Evolutionary conservation across 2,797 vertebrate species (phyloP), one percentile per base, ranked within the genome.

Genomic region (Botia almorhae): DNA sequence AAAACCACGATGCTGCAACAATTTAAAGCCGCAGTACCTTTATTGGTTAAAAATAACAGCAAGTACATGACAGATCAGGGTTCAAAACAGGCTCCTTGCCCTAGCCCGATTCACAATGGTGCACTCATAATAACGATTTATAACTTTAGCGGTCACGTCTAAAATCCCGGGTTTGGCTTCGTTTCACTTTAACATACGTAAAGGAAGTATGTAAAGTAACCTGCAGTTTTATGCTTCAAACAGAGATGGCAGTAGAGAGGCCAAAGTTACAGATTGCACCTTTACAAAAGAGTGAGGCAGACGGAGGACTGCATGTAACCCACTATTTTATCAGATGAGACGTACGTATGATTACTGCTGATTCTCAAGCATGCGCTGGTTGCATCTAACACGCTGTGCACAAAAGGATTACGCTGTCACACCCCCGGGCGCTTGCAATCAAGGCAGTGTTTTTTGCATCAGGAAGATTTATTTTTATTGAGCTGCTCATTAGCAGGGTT

Each of bases 401-500:
- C 85, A 87, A 85, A 89, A 83, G 81, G 84, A 89, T 86, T 88
- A 85, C 78, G 60, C 76, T 74, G 82, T 83, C 84, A 88, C 79
- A 86, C 84, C 86, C 82, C 74, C 64, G 76, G 80, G 79, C 77
- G 80, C 80, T 85, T 85, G 87, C 85, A 88, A 87, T 87, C 85
- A 88, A 85, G 74, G 46, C 80, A 4, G 76, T 69, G 82, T 87
- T 88, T 85, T 87, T 87, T 88, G 81, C 83, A 86, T 87, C 82
- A 86, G 84, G 85, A 81, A 84, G 78, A 85, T 86, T 87, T 87
- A 82, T 82, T 82, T 86, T 80, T 81, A 88, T 85, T 86, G 86
- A 89, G 87, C 85, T 81, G 85, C 86, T 88, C 87, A 87, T 88
- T 89, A 89, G 81, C 78, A 78, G 75, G 68, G 81, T 87, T 85